A percentile compares a stretch with the other conserved stretches of the same genome.
Evolutionary conservation across 2,797 vertebrate genomes (phyloP).

Genomic region (Clarias platycephalus): DNA sequence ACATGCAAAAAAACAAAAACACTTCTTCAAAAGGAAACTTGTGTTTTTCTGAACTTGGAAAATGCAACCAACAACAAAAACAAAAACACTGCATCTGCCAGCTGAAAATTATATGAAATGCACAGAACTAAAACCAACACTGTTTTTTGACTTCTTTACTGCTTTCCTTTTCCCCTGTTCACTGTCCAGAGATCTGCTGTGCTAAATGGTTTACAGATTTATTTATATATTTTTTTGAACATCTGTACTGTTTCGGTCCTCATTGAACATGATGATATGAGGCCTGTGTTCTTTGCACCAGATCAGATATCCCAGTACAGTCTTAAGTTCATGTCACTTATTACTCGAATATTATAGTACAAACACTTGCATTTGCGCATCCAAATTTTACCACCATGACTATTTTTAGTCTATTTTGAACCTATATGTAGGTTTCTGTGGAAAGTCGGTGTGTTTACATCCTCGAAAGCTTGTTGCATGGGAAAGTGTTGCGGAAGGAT

Average conservation of each 20-base stretch:
- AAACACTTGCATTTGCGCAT: background rate
- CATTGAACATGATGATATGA: background rate
- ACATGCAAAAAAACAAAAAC: background rate
- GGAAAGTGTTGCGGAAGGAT: conserved; percentile 10
- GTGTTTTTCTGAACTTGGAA: conserved; percentile 15
- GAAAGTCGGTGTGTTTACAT: background rate
- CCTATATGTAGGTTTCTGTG: background rate
- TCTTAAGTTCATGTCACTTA: background rate
- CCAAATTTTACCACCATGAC: background rate
- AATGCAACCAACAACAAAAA: conserved; percentile 33
- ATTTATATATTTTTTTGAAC: background rate
- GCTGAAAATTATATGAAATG: conserved; percentile 66
- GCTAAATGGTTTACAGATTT: conserved; percentile 6
- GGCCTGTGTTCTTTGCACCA: conserved; percentile 3
- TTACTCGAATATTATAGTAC: background rate
- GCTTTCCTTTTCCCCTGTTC: conserved; percentile 30
- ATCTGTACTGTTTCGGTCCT: conserved; percentile 4
- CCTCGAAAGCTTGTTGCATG: background rate
- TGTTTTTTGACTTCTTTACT: conserved; percentile 64
- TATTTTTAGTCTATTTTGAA: background rate
- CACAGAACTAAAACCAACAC: conserved; percentile 71
- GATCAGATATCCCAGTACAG: background rate
- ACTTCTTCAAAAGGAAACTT: background rate
- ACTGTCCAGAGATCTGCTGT: no score
- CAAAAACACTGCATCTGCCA: conserved; percentile 52